These are phyloP conservation scores for Limanda limanda DNA, from an alignment of 2,113 vertebrate genomes.

Conservation along the genomic window DNA sequence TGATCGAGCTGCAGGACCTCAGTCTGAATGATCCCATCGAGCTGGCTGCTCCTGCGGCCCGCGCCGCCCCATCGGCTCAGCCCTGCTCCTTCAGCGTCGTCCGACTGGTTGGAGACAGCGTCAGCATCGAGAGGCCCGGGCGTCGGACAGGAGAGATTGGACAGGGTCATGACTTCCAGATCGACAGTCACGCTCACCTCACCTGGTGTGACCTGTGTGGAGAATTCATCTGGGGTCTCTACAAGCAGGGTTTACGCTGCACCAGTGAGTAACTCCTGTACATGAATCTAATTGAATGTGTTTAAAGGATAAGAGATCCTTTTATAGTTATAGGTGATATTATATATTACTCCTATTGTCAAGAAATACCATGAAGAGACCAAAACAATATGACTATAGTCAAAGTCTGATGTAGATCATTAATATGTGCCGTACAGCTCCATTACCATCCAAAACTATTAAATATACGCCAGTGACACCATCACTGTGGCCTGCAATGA, in stretches of 20 bases:
- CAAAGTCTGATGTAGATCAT: no score
- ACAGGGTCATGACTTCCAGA: slow-evolving; percentile 89
- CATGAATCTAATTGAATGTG: background rate
- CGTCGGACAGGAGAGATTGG: slow-evolving; percentile 69
- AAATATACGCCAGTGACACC: no score
- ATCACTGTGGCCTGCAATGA: no score
- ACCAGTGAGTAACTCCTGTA: slow-evolving; percentile 84
- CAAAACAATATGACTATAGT: no score
- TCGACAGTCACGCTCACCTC: slow-evolving; percentile 85
- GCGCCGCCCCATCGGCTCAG: slow-evolving; percentile 58
- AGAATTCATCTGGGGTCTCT: slow-evolving; percentile 96
- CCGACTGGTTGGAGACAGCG: slow-evolving; percentile 74
- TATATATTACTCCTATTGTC: background rate
- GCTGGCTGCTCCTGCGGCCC: slow-evolving; percentile 64
- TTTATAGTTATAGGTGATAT: background rate
- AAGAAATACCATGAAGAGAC: background rate
- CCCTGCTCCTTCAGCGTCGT: slow-evolving; percentile 60
- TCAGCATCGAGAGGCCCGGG: slow-evolving; percentile 69
- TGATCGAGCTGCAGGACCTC: slow-evolving; percentile 85
- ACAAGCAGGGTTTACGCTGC: slow-evolving; percentile 91
- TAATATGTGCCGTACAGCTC: no score
- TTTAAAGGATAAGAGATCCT: slow-evolving; percentile 2
- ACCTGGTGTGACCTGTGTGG: slow-evolving; percentile 98
- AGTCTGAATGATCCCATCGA: slow-evolving; percentile 80
- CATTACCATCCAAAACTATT: no score